Percentiles rank a stretch among this genome's conserved stretches.
These are phyloP conservation scores for Eupsilia transversa DNA, from an alignment of 2,888 invertebrate genomes.

Conservation along the genomic window DNA sequence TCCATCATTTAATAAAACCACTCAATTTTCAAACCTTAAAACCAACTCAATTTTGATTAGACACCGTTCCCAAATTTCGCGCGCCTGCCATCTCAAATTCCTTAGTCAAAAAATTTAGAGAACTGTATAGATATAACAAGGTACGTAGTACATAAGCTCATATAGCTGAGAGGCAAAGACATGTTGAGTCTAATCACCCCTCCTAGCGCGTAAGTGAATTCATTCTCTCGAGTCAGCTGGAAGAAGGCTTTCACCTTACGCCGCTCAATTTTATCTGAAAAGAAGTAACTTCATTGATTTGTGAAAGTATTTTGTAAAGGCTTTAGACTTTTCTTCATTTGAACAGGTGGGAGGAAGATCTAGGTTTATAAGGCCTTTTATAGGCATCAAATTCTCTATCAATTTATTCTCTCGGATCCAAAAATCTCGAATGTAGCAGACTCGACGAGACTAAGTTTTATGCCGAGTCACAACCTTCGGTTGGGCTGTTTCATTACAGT, in stretches of 20 bases:
- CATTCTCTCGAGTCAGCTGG: slow-evolving; percentile 80
- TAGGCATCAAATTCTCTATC: slow-evolving; percentile 1
- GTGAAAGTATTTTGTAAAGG: slow-evolving; percentile 36
- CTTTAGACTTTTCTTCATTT: slow-evolving; percentile 23
- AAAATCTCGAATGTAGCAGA: slow-evolving; percentile 1
- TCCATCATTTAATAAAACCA: background rate
- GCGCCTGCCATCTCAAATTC: background rate
- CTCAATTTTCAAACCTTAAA: background rate
- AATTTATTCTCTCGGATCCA: slow-evolving; percentile 13
- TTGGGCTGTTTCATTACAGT: slow-evolving; percentile 7
- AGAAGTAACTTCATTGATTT: slow-evolving; percentile 56
- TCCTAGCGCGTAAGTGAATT: slow-evolving; percentile 81
- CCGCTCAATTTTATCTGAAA: slow-evolving; percentile 81
- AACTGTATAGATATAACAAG: slow-evolving; percentile 85
- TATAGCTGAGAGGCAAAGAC: slow-evolving; percentile 83
- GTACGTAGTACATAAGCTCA: slow-evolving; percentile 83
- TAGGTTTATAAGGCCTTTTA: slow-evolving; percentile 13
- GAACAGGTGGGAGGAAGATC: slow-evolving; percentile 17
- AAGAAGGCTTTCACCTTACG: slow-evolving; percentile 83
- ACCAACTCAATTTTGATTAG: background rate
- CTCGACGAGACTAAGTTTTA: slow-evolving; percentile 5
- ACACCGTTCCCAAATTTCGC: background rate
- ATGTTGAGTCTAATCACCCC: slow-evolving; percentile 83
- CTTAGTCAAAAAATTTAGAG: slow-evolving; percentile 83
- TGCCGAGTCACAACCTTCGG: background rate